Percentiles rank a stretch among this genome's conserved stretches.
phyloP scores from a whole-genome alignment of 1,140 invertebrate genomes.

The Brachionus rotundiformis region DNA sequence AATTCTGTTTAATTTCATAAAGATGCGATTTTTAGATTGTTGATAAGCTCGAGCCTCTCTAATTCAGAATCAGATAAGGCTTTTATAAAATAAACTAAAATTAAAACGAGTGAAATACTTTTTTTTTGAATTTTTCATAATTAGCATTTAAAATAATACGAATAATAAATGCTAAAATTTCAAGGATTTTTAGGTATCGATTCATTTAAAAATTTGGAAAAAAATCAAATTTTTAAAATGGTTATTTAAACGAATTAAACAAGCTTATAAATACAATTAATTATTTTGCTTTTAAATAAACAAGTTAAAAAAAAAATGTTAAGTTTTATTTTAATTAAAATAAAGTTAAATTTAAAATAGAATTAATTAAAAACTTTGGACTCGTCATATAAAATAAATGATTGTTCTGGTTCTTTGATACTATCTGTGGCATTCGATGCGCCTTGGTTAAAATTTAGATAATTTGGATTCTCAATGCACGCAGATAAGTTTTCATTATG shows the following conservation, averaged over 20 bases:
- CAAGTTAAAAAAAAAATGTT: too few relatives aligned
- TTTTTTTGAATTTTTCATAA: constrained; percentile 22
- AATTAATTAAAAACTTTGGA: too few relatives aligned
- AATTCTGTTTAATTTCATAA: background rate
- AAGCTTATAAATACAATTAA: background rate
- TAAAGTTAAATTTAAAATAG: too few relatives aligned
- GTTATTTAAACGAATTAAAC: background rate
- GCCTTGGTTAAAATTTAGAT: background rate
- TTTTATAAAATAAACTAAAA: background rate
- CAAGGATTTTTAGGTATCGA: constrained; percentile 9
- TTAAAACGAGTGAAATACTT: background rate
- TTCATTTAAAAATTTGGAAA: background rate
- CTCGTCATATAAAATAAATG: constrained; percentile 43
- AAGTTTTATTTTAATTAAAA: too few relatives aligned
- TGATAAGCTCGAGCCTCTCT: background rate
- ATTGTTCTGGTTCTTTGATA: background rate
- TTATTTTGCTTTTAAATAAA: background rate
- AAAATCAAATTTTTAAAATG: too few relatives aligned
- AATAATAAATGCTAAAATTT: background rate
- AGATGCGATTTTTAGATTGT: too few relatives aligned
- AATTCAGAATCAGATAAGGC: background rate
- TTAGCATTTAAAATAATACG: background rate
- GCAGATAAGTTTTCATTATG: background rate
- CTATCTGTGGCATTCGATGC: background rate
- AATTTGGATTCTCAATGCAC: background rate